Evolutionary conservation across 2,888 invertebrate species (phyloP), one percentile per base, ranked within the genome.

Genomic region (Neoitamus cyanurus): DNA sequence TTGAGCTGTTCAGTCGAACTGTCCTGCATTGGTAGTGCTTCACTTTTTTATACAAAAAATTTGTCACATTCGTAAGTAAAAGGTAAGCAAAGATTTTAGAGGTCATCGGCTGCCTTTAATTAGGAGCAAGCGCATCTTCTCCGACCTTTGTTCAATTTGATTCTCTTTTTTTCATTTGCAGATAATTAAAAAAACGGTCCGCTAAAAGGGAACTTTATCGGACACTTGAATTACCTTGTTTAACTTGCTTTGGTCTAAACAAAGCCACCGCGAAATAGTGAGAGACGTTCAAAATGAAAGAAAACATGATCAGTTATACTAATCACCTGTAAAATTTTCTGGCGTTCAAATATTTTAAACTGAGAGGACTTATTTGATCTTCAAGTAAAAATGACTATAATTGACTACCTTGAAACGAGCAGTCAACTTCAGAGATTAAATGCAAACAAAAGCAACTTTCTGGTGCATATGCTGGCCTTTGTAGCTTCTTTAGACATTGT

Each of bases 1-100:
- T 37, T 42, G 25, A 75, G 25, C 42, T 42, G 42, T 75, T 25
- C 42, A 75, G 36, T 15, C 42, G 75, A 75, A 75, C 75, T 75
- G 75, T 28, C 15, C 46, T 75, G 42, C 7, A 28, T 42, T 42
- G 5, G 11, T 13, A 25, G 37, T 75, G 75, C 25, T 75, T 42
- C 13, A 75, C 42, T 75, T 46, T 75, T 75, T 75, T 75, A 75
- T 15, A 58, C 58, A 58, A 58, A 15, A 58, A 25, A 42, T 42
- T 42, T 0, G 20, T 58, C 9, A 20, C 20, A 25, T 58, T 0
- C 58, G 58, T 58, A 58, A 58, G 58, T 58, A 58, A 58, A 58
- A 58, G 58, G 58, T 58, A 58, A 25, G 9, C 15, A 20, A 4
- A 20, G 7, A 3, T 15, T 48, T 48, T 48, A 58, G 58, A 58